Percentiles rank a stretch among this genome's conserved stretches.
These are phyloP conservation scores for Leistus spinibarbis DNA, from an alignment of 2,888 invertebrate species.

Conservation along the genomic window DNA sequence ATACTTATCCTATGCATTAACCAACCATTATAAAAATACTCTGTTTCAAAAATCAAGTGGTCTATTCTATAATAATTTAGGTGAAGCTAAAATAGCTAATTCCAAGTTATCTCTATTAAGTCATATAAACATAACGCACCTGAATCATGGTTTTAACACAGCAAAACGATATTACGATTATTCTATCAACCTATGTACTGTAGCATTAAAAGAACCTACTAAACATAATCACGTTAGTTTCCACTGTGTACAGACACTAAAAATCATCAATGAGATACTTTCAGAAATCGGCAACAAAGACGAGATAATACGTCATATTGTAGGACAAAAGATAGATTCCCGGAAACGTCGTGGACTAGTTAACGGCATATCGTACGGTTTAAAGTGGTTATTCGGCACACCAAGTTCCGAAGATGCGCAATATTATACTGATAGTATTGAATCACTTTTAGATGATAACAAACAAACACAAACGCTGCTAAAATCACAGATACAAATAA, in stretches of 20 bases:
- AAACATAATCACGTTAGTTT: conserved; percentile 6
- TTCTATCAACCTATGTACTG: not conserved
- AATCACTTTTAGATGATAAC: conserved; percentile 38
- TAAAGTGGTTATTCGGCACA: conserved; percentile 41
- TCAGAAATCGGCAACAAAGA: conserved; percentile 1
- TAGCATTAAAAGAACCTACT: not conserved
- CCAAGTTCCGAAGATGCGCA: conserved; percentile 39
- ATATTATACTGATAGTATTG: conserved; percentile 34
- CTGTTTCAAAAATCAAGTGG: conserved; percentile 1
- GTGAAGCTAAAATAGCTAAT: not conserved
- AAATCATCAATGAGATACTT: conserved; percentile 7
- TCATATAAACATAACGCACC: conserved; percentile 20
- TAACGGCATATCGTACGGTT: conserved; percentile 40
- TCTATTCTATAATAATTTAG: conserved; percentile 24
- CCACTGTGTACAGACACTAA: conserved; percentile 10
- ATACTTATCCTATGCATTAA: too few relatives aligned
- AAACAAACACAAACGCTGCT: conserved; percentile 35
- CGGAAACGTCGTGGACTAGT: conserved; percentile 37
- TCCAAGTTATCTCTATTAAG: conserved; percentile 7
- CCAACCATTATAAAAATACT: not conserved
- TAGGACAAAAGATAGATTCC: not conserved
- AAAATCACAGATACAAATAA: conserved; percentile 41
- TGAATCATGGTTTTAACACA: not conserved
- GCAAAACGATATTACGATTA: not conserved
- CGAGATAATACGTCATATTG: conserved; percentile 6